A percentile compares a stretch with the other conserved stretches of the same genome.
These are phyloP conservation scores for Salarias fasciatus DNA, from an alignment of 2,797 vertebrate species.

Conservation along the genomic window DNA sequence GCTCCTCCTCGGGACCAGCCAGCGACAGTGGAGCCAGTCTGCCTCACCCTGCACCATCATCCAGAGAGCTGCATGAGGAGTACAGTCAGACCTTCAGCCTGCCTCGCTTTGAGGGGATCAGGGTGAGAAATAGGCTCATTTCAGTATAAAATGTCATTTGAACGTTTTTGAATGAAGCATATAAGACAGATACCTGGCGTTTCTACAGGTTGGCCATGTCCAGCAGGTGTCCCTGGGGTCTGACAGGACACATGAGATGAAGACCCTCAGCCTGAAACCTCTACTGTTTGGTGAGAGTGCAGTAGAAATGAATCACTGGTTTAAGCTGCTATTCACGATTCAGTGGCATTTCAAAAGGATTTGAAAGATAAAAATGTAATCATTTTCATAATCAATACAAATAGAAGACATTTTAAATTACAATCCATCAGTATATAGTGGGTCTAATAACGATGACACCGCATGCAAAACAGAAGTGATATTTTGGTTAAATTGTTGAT, in stretches of 20 bases:
- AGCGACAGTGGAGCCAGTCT: constrained; percentile 23
- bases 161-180: too few species aligned
- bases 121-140: constrained; percentile 76
- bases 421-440: constrained; percentile 71
- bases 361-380: constrained; percentile 16
- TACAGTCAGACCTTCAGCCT: constrained; percentile 73
- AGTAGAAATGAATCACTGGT: neutral
- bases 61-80: constrained; percentile 43
- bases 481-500: constrained; percentile 23
- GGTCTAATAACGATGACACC: constrained; percentile 20
- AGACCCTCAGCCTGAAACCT: constrained; percentile 92
- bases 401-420: constrained; percentile 66
- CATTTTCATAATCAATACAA: constrained; percentile 50
- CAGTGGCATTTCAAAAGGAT: neutral
- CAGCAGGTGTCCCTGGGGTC: constrained; percentile 87
- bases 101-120: constrained; percentile 90
- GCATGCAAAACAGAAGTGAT: neutral
- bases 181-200: neutral
- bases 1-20: constrained; percentile 26
- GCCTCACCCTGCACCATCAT: constrained; percentile 28
- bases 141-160: neutral
- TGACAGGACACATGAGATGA: constrained; percentile 85
- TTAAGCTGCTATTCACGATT: neutral
- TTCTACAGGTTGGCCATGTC: constrained; percentile 81
- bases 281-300: constrained; percentile 80